These are phyloP conservation scores for Poecile montanus DNA, from an alignment of 2,797 vertebrate genomes.

Conservation along the genomic window DNA sequence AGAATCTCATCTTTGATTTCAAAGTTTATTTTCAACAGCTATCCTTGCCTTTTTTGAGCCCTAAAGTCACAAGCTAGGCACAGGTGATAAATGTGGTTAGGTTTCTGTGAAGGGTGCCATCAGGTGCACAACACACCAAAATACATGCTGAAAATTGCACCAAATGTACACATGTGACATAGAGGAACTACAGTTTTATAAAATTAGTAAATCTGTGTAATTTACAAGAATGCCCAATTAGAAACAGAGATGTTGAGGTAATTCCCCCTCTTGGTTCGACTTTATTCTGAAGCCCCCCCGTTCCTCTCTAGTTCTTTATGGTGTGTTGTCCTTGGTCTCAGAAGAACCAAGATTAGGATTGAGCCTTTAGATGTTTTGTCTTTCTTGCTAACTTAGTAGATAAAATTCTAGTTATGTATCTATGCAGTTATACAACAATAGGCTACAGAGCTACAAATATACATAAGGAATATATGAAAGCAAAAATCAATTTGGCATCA, in stretches of 20 bases:
- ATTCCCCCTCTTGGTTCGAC: background rate
- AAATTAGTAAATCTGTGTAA: background rate
- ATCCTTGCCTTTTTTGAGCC: background rate
- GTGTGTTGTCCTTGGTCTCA: background rate
- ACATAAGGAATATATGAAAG: background rate
- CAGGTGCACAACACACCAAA: background rate
- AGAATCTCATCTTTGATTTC: background rate
- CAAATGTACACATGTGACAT: fast-evolving
- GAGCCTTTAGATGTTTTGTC: background rate
- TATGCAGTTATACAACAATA: background rate
- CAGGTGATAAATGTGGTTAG: background rate
- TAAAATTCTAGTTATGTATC: background rate
- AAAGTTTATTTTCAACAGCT: background rate
- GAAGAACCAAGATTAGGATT: background rate
- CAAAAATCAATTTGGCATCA: background rate
- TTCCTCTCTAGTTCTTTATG: background rate
- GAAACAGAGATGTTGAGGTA: background rate
- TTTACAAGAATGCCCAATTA: background rate
- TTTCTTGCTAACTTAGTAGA: background rate
- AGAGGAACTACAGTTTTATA: background rate
- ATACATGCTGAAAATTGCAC: fast-evolving
- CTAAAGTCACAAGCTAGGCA: background rate
- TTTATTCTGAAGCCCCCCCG: background rate
- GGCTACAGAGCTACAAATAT: background rate
- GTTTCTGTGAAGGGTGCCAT: background rate